Evolutionary conservation across 2,797 vertebrate genomes (phyloP).

Genomic region (Eutrigla gurnardus): DNA sequence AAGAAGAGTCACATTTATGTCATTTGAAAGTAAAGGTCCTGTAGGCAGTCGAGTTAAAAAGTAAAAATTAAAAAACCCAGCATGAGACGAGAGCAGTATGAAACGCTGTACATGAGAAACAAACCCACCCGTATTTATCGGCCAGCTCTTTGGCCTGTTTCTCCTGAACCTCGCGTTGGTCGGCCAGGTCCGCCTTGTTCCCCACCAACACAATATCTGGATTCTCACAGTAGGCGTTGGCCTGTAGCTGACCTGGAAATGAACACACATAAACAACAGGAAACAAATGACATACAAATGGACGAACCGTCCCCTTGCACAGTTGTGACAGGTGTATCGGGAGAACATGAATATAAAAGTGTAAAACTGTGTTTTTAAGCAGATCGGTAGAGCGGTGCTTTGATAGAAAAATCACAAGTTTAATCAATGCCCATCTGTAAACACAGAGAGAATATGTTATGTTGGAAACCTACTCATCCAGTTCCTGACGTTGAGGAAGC

Average conservation of each 20-base stretch:
- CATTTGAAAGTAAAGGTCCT: not conserved
- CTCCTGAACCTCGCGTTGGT: conserved; percentile 95
- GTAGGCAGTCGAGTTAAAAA: not conserved
- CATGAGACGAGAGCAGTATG: not conserved
- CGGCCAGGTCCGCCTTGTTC: conserved; percentile 93
- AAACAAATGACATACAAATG: not conserved
- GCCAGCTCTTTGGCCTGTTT: conserved; percentile 94
- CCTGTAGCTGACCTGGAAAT: conserved; percentile 93
- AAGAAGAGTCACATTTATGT: not conserved
- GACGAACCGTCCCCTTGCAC: not conserved
- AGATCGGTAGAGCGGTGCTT: not conserved
- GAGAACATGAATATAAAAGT: not conserved
- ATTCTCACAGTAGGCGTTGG: conserved; percentile 97
- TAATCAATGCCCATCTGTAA: not conserved
- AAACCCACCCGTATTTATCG: conserved; percentile 92
- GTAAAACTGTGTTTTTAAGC: not conserved
- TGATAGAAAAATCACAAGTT: not conserved
- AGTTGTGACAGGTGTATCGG: not conserved
- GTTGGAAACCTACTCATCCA: conserved; percentile 94
- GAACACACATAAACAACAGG: not conserved
- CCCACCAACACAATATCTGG: conserved; percentile 96
- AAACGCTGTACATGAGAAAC: not conserved
- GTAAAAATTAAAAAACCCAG: no score
- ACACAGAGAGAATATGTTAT: not conserved
- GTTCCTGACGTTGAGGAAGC: conserved; percentile 96